Evolutionary conservation across 2,113 vertebrate genomes (phyloP), one percentile per base, ranked within the genome.

Genomic region (Ailuropoda melanoleuca): DNA sequence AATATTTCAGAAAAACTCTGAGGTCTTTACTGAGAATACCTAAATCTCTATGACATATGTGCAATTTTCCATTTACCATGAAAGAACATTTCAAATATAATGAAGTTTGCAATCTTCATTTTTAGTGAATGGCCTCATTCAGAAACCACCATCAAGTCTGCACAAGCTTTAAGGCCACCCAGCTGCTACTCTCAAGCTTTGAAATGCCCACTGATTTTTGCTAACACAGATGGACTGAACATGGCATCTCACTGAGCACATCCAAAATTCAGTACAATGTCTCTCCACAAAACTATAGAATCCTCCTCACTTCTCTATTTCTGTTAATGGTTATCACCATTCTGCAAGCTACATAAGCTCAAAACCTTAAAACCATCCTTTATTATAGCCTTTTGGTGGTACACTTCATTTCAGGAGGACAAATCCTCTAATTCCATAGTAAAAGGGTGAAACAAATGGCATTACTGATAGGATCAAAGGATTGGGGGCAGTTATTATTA

Each of bases 371-470:
- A 95, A 50, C 46, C 34, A 96, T 26, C 60, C 62, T 93, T 75
- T 53, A 68, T 64, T 77, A 21, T 31, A 26, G 29, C 62, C 81
- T 55, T 72, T 62, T 37, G 46, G 60, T 88, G 31, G 39, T 72
- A 88, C 74, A 84, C 26, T 90, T 93, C 39, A 66, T 55, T 89
- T 82, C 34, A 83, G 23, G 26, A 88, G 77, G 81, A 88, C 55
- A 96, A 88, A 55, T 37, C 19, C 4, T 43, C 56, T 70, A 80
- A 89, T 18, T 72, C 88, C 24, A 86, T 1, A 81, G 26, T 83
- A 86, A 87, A 77, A 66, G 21, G 26, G 21, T 31, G 84, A 94
- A 95, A 96, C 26, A 53, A 92, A 90, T 87, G 55, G 53, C 21
- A 46, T 46, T 39, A 93, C 10, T 55, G 39, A 87, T 23, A 70